Conservation (phyloP, 2,888 invertebrate genomes). For the Gisinianus flammeolus region DNA sequence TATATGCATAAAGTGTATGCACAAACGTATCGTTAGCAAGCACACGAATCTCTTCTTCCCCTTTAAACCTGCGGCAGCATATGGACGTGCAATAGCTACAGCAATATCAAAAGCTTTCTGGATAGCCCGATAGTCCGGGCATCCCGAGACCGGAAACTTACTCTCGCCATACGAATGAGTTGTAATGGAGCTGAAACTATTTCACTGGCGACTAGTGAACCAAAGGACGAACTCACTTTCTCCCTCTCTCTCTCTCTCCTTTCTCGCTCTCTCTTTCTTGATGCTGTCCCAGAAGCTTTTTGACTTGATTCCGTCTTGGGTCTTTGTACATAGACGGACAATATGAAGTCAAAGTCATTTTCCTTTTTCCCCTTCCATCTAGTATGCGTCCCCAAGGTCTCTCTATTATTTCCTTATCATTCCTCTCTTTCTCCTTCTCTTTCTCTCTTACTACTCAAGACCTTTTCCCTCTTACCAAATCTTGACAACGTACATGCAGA, state of each 20-base stretch:
- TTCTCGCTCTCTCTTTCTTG: too few species aligned
- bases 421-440: not conserved
- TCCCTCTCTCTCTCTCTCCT: too few species aligned
- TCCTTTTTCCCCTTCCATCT: not conserved
- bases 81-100: too few species aligned
- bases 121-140: too few species aligned
- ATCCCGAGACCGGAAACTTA: slow-evolving; percentile 8
- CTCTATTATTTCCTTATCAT: slow-evolving; percentile 15
- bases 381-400: not conserved
- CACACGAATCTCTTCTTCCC: too few species aligned
- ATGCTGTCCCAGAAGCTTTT: too few species aligned
- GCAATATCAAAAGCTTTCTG: too few species aligned
- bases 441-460: not conserved
- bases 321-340: not conserved
- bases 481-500: not conserved
- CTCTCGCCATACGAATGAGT: slow-evolving; percentile 1
- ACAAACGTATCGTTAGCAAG: too few species aligned
- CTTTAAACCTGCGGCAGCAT: too few species aligned
- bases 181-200: slow-evolving; percentile 6
- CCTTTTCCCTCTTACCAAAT: not conserved
- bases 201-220: not conserved
- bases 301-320: too few species aligned
- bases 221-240: too few species aligned
- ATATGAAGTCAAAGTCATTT: slow-evolving; percentile 19
- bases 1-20: too few species aligned